Percentiles rank a stretch among this genome's conserved stretches.
phyloP scores from a whole-genome alignment of 23 tunicate genomes.

The Oikopleura vanhoeffeni region DNA sequence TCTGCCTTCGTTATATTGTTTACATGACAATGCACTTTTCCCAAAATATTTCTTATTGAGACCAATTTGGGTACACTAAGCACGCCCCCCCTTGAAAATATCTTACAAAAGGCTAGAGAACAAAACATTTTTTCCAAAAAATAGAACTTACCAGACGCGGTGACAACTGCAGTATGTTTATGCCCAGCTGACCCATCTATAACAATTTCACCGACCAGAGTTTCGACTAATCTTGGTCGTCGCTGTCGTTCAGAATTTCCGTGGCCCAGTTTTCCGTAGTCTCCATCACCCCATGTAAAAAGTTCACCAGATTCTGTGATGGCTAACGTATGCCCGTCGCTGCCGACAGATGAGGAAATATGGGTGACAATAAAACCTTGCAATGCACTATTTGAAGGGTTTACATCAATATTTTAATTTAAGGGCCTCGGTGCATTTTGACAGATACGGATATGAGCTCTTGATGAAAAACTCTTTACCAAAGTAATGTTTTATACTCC shows the following conservation, averaged over 20 bases:
- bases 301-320: constrained; percentile 86
- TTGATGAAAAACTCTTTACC: no score
- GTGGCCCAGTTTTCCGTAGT: constrained; percentile 93
- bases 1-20: no score
- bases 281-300: constrained; percentile 98
- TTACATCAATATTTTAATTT: not conserved
- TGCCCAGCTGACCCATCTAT: constrained; percentile 67
- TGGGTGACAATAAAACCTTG: constrained; percentile 74
- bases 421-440: no score
- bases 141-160: constrained; percentile 33
- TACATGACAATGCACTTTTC: no score
- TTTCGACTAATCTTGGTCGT: constrained; percentile 77
- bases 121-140: no score
- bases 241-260: constrained; percentile 95
- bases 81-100: no score
- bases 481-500: no score
- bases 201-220: constrained; percentile 61
- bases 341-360: constrained; percentile 64
- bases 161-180: constrained; percentile 89
- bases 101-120: no score
- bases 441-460: no score
- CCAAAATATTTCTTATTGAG: no score
- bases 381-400: not conserved
- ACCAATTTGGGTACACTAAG: no score
- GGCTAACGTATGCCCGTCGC: constrained; percentile 87